These are phyloP conservation scores for Venturia canescens DNA, from an alignment of 1,140 invertebrate species.

Conservation along the genomic window DNA sequence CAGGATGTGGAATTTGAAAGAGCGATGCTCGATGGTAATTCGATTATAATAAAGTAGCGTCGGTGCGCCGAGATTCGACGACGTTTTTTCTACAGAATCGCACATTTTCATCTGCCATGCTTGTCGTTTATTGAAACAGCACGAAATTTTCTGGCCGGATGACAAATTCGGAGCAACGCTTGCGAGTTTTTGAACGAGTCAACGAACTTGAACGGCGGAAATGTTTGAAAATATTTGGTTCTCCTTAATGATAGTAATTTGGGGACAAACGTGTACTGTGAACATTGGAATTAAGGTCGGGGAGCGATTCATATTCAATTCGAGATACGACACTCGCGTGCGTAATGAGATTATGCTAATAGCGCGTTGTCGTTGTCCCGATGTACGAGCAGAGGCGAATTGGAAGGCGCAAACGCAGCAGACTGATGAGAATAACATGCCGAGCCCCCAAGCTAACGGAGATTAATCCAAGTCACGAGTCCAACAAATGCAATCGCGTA, in stretches of 20 bases:
- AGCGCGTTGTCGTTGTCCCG: neutral
- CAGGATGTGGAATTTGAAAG: no score
- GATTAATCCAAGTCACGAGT: slow-evolving; percentile 23
- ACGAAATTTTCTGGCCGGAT: no score
- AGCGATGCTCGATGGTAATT: no score
- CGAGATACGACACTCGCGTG: slow-evolving; percentile 29
- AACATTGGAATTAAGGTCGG: slow-evolving; percentile 36
- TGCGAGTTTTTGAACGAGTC: neutral
- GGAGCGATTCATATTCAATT: slow-evolving; percentile 32
- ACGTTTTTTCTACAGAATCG: no score
- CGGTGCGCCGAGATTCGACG: no score
- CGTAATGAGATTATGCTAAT: slow-evolving; percentile 42
- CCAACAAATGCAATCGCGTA: neutral
- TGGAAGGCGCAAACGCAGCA: neutral
- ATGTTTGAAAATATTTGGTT: neutral
- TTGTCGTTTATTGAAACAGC: no score
- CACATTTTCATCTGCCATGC: no score
- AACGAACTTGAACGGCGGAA: neutral
- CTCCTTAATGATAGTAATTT: neutral
- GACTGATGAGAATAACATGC: neutral
- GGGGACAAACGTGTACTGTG: slow-evolving; percentile 11
- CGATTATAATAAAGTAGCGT: no score
- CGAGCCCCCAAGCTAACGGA: slow-evolving; percentile 41
- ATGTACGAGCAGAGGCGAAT: slow-evolving; percentile 3
- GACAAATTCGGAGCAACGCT: no score